A percentile compares a stretch with the other conserved stretches of the same genome.
phyloP scores from a whole-genome alignment of 2,888 invertebrate species.

The Polyommatus icarus region DNA sequence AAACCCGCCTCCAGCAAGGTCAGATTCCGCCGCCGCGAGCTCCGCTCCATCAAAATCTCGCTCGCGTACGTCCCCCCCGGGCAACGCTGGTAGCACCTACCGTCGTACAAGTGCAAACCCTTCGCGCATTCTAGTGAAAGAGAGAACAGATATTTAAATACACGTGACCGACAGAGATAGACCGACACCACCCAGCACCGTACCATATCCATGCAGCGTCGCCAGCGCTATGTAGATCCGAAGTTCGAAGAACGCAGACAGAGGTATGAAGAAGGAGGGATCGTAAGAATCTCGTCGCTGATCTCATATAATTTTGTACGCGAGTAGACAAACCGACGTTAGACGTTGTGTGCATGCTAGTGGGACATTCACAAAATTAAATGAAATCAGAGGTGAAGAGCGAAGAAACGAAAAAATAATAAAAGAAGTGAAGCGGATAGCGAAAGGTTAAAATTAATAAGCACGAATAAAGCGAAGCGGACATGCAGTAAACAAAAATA shows the following conservation, averaged over 20 bases:
- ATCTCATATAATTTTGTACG: conserved; percentile 75
- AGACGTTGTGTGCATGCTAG: conserved; percentile 50
- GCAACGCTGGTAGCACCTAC: conserved; percentile 81
- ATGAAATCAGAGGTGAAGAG: conserved; percentile 72
- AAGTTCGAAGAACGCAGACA: conserved; percentile 56
- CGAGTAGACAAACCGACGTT: conserved; percentile 52
- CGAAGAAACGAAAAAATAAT: conserved; percentile 51
- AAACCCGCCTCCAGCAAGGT: conserved; percentile 58
- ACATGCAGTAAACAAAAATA: conserved; percentile 47
- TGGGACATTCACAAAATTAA: conserved; percentile 72
- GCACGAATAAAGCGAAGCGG: conserved; percentile 45
- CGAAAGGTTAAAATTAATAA: conserved; percentile 40
- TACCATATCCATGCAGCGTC: conserved; percentile 73
- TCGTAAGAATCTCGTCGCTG: conserved; percentile 74
- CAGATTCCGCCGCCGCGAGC: conserved; percentile 68
- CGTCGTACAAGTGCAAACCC: conserved; percentile 81
- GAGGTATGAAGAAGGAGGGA: conserved; percentile 47
- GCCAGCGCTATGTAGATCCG: conserved; percentile 59
- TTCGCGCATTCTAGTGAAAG: conserved; percentile 84
- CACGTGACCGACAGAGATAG: conserved; percentile 50
- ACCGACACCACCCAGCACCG: conserved; percentile 74
- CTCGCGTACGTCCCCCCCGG: conserved; percentile 76
- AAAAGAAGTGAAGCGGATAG: conserved; percentile 38
- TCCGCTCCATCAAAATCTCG: conserved; percentile 61
- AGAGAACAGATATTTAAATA: conserved; percentile 66